Percentiles rank a stretch among this genome's conserved stretches.
phyloP scores from a whole-genome alignment of 2,888 invertebrate species.

The Drosophila picticornis region DNA sequence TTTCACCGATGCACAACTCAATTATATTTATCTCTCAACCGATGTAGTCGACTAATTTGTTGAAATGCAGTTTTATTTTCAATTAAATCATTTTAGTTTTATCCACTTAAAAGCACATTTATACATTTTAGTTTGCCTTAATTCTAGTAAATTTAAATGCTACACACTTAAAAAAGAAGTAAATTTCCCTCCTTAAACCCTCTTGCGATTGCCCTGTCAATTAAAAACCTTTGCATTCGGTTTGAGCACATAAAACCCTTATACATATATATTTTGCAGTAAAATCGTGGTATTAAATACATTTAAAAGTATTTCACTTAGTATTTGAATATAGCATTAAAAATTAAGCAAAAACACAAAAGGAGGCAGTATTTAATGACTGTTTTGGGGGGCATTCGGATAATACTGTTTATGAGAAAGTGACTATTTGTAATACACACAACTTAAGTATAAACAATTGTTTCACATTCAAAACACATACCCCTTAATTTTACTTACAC shows the following conservation, averaged over 20 bases:
- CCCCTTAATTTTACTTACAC: conserved; percentile 2
- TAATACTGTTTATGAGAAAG: conserved; percentile 45
- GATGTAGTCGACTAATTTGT: not conserved
- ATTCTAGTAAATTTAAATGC: conserved; percentile 13
- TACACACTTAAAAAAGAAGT: conserved; percentile 1
- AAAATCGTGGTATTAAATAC: conserved; percentile 16
- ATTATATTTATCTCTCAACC: not conserved
- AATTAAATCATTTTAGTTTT: conserved; percentile 5
- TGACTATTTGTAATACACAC: conserved; percentile 16
- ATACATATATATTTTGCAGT: conserved; percentile 11
- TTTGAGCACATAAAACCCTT: conserved; percentile 13
- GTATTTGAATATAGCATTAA: not conserved
- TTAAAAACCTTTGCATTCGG: conserved; percentile 2
- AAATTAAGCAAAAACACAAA: conserved; percentile 1
- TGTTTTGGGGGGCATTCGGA: conserved; percentile 4
- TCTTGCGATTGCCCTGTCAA: not conserved
- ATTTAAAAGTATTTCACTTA: not conserved
- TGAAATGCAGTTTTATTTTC: not conserved
- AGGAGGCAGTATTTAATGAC: conserved; percentile 2
- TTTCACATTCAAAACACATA: conserved; percentile 23
- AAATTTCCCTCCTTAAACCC: not conserved
- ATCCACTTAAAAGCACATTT: conserved; percentile 50
- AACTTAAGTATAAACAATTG: conserved; percentile 22
- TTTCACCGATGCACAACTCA: not conserved
- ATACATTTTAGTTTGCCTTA: conserved; percentile 30